Evolutionary conservation across 2,888 invertebrate species (phyloP).

Genomic region (Pandemis heparana): DNA sequence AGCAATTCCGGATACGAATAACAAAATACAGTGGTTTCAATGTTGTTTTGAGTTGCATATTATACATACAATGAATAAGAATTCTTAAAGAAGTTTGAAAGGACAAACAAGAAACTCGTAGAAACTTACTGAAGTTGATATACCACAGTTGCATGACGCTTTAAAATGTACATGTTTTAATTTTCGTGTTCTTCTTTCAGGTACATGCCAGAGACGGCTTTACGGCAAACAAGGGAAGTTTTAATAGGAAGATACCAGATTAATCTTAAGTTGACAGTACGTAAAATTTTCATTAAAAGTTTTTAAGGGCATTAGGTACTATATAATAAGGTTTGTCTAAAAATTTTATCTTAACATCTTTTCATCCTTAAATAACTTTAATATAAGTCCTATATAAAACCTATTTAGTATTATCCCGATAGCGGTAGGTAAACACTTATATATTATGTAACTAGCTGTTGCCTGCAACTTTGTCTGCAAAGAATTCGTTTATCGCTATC

Average conservation of each 20-base stretch:
- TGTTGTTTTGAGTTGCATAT: neutral
- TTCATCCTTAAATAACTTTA: no score
- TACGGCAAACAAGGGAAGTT: constrained; percentile 2
- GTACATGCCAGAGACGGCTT: constrained; percentile 16
- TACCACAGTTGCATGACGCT: constrained; percentile 13
- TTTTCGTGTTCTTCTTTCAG: constrained; percentile 28
- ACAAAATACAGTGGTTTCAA: no score
- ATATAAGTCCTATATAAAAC: no score
- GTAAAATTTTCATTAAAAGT: neutral
- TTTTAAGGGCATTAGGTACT: neutral
- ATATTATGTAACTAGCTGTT: no score
- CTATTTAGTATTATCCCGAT: no score
- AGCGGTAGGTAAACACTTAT: no score
- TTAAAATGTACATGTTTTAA: constrained; percentile 36
- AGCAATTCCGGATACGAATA: neutral
- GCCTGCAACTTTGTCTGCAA: no score
- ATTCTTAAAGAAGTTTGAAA: constrained; percentile 21
- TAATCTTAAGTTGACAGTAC: neutral
- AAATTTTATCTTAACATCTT: no score
- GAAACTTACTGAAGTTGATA: constrained; percentile 29
- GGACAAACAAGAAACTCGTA: constrained; percentile 27
- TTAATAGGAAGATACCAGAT: neutral
- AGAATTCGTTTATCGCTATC: no score
- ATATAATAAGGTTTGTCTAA: neutral
- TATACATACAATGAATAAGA: neutral